Percentiles rank a stretch among this genome's conserved stretches.
Conservation (phyloP, 2,888 invertebrate genomes). For the Hermaeophaga mercurialis region DNA sequence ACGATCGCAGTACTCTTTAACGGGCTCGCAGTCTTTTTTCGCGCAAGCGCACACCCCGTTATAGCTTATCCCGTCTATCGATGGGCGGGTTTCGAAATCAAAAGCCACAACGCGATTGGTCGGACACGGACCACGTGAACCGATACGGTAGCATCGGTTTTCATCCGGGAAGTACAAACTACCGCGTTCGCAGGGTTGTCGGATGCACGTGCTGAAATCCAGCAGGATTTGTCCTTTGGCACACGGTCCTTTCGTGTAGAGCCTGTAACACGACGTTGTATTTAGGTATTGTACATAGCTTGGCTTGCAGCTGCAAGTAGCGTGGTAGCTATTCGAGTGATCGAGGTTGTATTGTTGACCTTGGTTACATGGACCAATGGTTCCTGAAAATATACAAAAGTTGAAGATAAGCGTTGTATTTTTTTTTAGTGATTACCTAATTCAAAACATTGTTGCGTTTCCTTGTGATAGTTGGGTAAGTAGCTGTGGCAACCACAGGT, state of each 20-base stretch:
- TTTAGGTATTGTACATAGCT: slow-evolving; percentile 67
- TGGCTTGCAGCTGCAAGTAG: slow-evolving; percentile 72
- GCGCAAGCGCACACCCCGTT: slow-evolving; percentile 80
- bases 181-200: slow-evolving; percentile 75
- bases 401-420: too few relatives aligned
- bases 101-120: slow-evolving; percentile 77
- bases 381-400: slow-evolving; percentile 59
- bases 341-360: slow-evolving; percentile 74
- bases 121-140: slow-evolving; percentile 76
- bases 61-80: slow-evolving; percentile 80
- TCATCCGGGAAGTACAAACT: slow-evolving; percentile 77
- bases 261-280: slow-evolving; percentile 74
- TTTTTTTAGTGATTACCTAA: slow-evolving; percentile 70
- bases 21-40: slow-evolving; percentile 40
- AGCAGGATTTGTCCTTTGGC: slow-evolving; percentile 69
- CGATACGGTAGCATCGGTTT: slow-evolving; percentile 78
- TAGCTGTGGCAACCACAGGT: slow-evolving; percentile 74
- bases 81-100: slow-evolving; percentile 78
- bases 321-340: slow-evolving; percentile 57
- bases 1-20: slow-evolving; percentile 40
- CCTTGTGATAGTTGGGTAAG: slow-evolving; percentile 75
- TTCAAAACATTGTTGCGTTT: slow-evolving; percentile 74
- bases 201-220: slow-evolving; percentile 69
- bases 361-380: slow-evolving; percentile 74
- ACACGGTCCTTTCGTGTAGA: slow-evolving; percentile 82